phyloP scores from a whole-genome alignment of 2,888 invertebrate genomes.

The Tetragonisca angustula region DNA sequence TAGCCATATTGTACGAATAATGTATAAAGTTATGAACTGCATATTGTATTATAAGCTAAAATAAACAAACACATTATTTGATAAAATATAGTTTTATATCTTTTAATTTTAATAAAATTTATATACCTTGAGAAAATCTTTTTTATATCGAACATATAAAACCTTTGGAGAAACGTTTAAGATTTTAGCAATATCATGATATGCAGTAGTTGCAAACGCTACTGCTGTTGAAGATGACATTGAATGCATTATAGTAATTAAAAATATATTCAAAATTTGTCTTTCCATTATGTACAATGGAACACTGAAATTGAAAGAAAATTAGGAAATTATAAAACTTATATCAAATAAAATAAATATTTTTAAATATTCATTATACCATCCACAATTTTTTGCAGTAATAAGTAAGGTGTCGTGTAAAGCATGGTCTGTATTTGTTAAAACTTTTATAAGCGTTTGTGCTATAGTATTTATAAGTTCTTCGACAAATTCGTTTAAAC shows the following conservation, averaged over 20 bases:
- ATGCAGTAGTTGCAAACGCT: slow-evolving; percentile 86
- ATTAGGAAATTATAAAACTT: background rate
- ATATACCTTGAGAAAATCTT: slow-evolving; percentile 84
- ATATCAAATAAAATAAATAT: background rate
- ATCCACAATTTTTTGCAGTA: slow-evolving; percentile 85
- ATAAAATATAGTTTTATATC: background rate
- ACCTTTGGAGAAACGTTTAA: slow-evolving; percentile 86
- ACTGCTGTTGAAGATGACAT: slow-evolving; percentile 85
- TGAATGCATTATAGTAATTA: slow-evolving; percentile 86
- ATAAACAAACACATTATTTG: slow-evolving; percentile 67
- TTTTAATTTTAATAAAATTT: slow-evolving; percentile 1
- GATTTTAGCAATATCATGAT: slow-evolving; percentile 86
- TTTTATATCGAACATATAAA: slow-evolving; percentile 87
- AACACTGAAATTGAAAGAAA: slow-evolving; percentile 65
- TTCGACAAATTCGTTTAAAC: slow-evolving; percentile 83
- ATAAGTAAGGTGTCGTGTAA: slow-evolving; percentile 86
- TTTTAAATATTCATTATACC: slow-evolving; percentile 67
- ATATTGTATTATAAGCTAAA: slow-evolving; percentile 85
- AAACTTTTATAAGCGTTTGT: slow-evolving; percentile 71
- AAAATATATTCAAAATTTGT: slow-evolving; percentile 86
- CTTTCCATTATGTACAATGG: slow-evolving; percentile 76
- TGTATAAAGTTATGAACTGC: slow-evolving; percentile 86
- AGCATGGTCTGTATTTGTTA: slow-evolving; percentile 85
- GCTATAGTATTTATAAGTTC: slow-evolving; percentile 82
- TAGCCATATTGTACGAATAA: slow-evolving; percentile 86